Evolutionary conservation across 2,113 vertebrate species (phyloP), one percentile per base, ranked within the genome.

Genomic region (Raphicerus campestris): DNA sequence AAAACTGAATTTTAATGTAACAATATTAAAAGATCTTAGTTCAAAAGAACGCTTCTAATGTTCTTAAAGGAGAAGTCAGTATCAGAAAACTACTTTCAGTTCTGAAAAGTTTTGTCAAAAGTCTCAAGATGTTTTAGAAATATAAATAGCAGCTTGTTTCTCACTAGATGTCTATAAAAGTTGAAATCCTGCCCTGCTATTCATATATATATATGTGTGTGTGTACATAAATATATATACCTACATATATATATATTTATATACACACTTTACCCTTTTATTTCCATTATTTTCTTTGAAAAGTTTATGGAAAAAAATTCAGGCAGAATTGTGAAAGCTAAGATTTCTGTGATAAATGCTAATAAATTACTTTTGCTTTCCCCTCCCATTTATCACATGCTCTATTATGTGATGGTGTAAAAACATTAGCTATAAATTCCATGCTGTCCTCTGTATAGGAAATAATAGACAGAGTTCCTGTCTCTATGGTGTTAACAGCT

Each of bases 1-100:
- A 96, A 93, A 96, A 49, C 17, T 82, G 30, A n/a, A 91, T 95
- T 89, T 94, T 83, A 87, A 88, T 73, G 13, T 61, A 77, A 95
- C 7, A 60, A 32, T 63, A 93, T 53, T 42, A 56, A 92, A 89
- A 86, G 49, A 77, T 42, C 39, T 78, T 94, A 51, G 35, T 73
- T 95, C 35, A 81, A 53, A 80, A 77, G 49, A 89, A 84, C 5
- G 42, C 83, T 93, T 89, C 39, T 75, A 82, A 63, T 51, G 56
- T 26, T 66, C 11, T 85, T 77, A 66, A 93, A 89, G 51, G 8
- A 39, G 19, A 96, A 94, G 80, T 84, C 22, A 32, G 28, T 32
- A 89, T 30, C 84, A 85, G 47, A 92, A 96, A 91, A 84, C 6
- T n/a, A 28, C 81, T 95, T 96, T 56, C 75, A 58, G n/a, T 58